Conservation (phyloP, 1,140 invertebrate genomes). For the Helicorthomorpha holstii region DNA sequence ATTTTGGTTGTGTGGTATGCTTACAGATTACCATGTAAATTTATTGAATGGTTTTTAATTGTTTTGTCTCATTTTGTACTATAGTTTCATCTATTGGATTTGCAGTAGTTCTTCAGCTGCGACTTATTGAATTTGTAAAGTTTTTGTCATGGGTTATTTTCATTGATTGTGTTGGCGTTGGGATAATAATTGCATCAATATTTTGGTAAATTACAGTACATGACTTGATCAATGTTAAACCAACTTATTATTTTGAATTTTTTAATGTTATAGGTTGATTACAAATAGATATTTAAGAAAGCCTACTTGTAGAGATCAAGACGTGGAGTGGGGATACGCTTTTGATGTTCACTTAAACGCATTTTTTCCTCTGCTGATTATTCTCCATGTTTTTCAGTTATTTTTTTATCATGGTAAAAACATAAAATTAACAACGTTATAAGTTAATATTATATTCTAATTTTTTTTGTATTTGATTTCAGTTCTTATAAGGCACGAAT, state of each 20-base stretch:
- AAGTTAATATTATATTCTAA: not conserved
- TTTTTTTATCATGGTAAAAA: constrained; percentile 39
- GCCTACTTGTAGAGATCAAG: constrained; percentile 46
- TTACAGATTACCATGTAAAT: constrained; percentile 4
- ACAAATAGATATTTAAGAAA: constrained; percentile 73
- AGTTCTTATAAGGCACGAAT: constrained; percentile 46
- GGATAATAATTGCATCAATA: constrained; percentile 69
- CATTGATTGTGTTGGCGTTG: constrained; percentile 82
- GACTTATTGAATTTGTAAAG: constrained; percentile 56
- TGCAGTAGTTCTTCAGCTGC: constrained; percentile 57
- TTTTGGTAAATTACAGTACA: constrained; percentile 49
- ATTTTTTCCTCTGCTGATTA: constrained; percentile 84
- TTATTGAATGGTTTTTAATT: not conserved
- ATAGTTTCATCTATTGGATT: constrained; percentile 80
- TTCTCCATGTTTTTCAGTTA: constrained; percentile 83
- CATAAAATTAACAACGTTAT: not conserved
- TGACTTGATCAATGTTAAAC: constrained; percentile 5
- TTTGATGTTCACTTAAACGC: constrained; percentile 99
- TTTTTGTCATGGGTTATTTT: constrained; percentile 86
- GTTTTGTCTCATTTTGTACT: constrained; percentile 20
- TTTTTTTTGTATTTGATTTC: not conserved
- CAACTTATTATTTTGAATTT: constrained; percentile 8
- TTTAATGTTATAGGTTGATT: constrained; percentile 45
- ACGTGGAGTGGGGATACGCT: constrained; percentile 95
- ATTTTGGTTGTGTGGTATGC: constrained; percentile 67